A percentile compares a stretch with the other conserved stretches of the same genome.
Evolutionary conservation across 2,113 vertebrate species (phyloP).

Genomic region (Sialia sialis): DNA sequence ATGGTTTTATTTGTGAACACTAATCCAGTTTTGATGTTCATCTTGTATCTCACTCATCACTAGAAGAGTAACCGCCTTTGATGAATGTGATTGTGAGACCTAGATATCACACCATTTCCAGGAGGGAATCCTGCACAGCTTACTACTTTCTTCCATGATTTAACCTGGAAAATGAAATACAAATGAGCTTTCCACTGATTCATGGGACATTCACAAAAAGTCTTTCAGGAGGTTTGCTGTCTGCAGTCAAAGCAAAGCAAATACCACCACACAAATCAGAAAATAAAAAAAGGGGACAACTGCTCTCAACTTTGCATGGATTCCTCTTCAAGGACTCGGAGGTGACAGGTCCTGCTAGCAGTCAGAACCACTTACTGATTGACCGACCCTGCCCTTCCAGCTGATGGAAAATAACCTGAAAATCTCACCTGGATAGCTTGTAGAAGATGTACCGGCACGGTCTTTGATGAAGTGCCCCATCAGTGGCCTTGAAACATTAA

Average conservation of each 20-base stretch:
- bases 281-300: neutral
- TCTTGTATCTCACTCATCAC: neutral
- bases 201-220: neutral
- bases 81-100: neutral
- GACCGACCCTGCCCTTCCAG: neutral
- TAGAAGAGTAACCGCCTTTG: neutral
- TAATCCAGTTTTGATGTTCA: neutral
- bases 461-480: neutral
- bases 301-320: neutral
- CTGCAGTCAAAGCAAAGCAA: neutral
- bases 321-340: neutral
- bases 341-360: neutral
- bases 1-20: neutral
- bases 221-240: neutral
- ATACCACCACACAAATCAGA: neutral
- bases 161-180: neutral
- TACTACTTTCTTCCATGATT: neutral
- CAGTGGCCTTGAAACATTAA: neutral
- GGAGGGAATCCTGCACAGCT: neutral
- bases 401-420: neutral
- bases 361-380: neutral
- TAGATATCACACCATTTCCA: neutral
- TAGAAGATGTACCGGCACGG: accelerated
- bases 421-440: neutral
- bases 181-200: neutral